Evolutionary conservation across 2,113 vertebrate genomes (phyloP).

Genomic region (Antechinus stuartii): DNA sequence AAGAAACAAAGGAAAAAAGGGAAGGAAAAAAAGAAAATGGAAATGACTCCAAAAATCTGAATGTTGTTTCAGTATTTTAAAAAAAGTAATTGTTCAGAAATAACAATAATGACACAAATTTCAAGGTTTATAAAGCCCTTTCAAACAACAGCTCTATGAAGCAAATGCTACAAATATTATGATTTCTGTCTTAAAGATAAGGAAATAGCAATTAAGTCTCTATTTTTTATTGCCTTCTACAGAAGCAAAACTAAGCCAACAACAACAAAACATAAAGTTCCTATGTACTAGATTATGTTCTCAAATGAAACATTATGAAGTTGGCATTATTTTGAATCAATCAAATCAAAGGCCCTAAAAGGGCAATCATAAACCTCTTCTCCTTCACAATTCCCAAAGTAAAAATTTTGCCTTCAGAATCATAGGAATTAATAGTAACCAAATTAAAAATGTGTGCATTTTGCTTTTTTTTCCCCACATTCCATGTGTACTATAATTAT

Average conservation of each 20-base stretch:
- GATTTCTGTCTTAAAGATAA: not conserved
- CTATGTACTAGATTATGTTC: not conserved
- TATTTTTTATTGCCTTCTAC: not conserved
- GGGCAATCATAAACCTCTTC: constrained; percentile 12
- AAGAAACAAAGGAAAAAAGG: no score
- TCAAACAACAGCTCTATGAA: not conserved
- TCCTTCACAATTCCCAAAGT: constrained; percentile 38
- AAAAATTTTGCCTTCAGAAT: not conserved
- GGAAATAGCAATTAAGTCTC: not conserved
- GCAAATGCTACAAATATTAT: not conserved
- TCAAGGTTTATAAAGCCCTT: not conserved
- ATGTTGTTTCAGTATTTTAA: not conserved
- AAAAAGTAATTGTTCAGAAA: not conserved
- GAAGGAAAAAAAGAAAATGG: not conserved
- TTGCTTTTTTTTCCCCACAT: constrained; percentile 38
- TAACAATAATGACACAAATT: not conserved
- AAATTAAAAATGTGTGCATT: constrained; percentile 2
- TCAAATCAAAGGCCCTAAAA: not conserved
- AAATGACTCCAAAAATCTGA: not conserved
- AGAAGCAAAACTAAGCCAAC: not conserved
- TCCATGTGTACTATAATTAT: constrained; percentile 51
- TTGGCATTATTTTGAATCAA: not conserved
- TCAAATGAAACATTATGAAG: constrained; percentile 25
- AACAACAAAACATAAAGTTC: not conserved
- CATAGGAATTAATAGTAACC: not conserved